Base-by-base conservation (phyloP, 2,888 invertebrate genomes). In the Euplagia quadripunctaria region DNA sequence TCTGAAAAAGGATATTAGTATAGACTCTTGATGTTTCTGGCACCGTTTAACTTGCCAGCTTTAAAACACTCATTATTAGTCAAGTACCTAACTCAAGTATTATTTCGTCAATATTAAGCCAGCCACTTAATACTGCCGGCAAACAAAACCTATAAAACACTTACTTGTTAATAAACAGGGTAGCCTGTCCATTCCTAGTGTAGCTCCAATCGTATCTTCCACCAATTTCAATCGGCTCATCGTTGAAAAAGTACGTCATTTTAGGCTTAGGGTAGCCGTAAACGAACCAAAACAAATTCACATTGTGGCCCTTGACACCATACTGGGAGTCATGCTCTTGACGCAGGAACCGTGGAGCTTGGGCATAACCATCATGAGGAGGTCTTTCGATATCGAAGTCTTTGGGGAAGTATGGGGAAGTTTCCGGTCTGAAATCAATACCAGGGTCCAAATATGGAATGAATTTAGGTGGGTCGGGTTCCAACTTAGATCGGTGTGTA, bases 201-300 rank as follows among this genome's bases (percentile, higher is more conserved):
- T 99, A 98, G 85, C 98, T 98, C 92, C 97, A 97, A 87, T 98
- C 98, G 89, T 98, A 99, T 75, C 98, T 94, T 16, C 98, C 98
- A 0, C 98, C 98, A 74, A 97, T 96, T 85, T 98, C 98, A 70
- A 99, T 97, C 0, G 97, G 96, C 86, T 98, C 97, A 82, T 98
- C 98, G 87, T 99, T 98, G 94, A 98, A 98, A 90, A 97, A 98
- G 95, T 98, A 99, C 6, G 97, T 97, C 97, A 99, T 98, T 90
- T 97, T 98, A 4, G 99, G 99, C 91, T 99, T 99, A 0, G 99
- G 99, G 94, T 99, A 99, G 0, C 99, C 99, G 89, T 99, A 98
- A 17, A 99, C 98, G 92, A 98, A 99, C 98, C 99, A 98, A 94
- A 98, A 98, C 72, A 99, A 95, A 88, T 98, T 98, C 20, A 97